phyloP scores from a whole-genome alignment of 2,113 vertebrate species.

The Rhodinocichla rosea region DNA sequence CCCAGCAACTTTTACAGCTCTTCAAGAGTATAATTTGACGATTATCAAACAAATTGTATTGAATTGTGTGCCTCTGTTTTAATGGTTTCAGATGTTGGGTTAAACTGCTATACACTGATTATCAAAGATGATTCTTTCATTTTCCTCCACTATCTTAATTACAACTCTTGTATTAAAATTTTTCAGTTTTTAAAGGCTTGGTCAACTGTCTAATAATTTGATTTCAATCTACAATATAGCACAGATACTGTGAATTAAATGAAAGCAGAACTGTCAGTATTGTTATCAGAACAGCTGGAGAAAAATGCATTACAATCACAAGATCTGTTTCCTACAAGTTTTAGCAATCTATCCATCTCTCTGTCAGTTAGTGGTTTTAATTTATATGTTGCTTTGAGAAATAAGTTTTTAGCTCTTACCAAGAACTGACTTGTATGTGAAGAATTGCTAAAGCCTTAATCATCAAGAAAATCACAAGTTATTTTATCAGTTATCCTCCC shows the following conservation, averaged over 20 bases:
- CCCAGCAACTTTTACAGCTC: background rate
- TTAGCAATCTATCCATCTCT: background rate
- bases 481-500: background rate
- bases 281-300: background rate
- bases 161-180: background rate
- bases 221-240: background rate
- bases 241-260: background rate
- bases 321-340: background rate
- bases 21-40: background rate
- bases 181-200: background rate
- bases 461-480: background rate
- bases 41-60: background rate
- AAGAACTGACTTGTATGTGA: background rate
- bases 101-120: background rate
- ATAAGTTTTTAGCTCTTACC: background rate
- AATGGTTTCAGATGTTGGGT: background rate
- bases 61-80: background rate
- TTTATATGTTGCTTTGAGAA: background rate
- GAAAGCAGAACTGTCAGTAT: background rate
- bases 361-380: background rate
- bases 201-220: background rate
- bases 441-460: background rate
- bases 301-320: background rate
- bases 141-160: background rate
- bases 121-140: background rate